A percentile compares a stretch with the other conserved stretches of the same genome.
Evolutionary conservation across 2,888 invertebrate species (phyloP).

Genomic region (Chelonus formosanus): DNA sequence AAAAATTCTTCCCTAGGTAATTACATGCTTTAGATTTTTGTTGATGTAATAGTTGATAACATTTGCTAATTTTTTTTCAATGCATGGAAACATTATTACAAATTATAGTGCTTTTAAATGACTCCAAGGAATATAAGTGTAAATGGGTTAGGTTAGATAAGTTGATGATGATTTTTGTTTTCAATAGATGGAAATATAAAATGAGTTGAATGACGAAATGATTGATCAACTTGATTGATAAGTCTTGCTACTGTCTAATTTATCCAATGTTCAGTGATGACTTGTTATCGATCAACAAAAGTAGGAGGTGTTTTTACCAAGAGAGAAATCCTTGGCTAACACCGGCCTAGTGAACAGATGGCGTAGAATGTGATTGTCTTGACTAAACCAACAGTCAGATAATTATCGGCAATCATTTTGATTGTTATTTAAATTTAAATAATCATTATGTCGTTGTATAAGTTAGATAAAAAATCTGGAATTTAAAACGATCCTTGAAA

Average conservation of each 20-base stretch:
- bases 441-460: neutral
- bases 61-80: too few species aligned
- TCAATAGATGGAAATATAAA: neutral
- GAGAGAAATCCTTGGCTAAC: slow-evolving; percentile 28
- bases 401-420: neutral
- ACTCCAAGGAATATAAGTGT: too few species aligned
- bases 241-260: slow-evolving; percentile 12
- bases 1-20: too few species aligned
- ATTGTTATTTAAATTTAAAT: slow-evolving; percentile 1
- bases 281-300: neutral
- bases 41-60: too few species aligned
- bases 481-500: neutral
- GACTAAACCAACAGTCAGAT: neutral
- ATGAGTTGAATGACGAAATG: slow-evolving; percentile 4
- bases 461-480: neutral
- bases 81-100: too few species aligned
- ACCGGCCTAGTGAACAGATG: slow-evolving; percentile 43
- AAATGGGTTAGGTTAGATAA: too few species aligned
- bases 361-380: neutral
- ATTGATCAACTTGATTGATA: too few species aligned
- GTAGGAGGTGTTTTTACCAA: neutral
- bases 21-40: too few species aligned
- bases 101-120: too few species aligned
- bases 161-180: too few species aligned
- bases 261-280: neutral